Base-by-base conservation (phyloP, 2,797 vertebrate genomes). In the Sparus aurata region DNA sequence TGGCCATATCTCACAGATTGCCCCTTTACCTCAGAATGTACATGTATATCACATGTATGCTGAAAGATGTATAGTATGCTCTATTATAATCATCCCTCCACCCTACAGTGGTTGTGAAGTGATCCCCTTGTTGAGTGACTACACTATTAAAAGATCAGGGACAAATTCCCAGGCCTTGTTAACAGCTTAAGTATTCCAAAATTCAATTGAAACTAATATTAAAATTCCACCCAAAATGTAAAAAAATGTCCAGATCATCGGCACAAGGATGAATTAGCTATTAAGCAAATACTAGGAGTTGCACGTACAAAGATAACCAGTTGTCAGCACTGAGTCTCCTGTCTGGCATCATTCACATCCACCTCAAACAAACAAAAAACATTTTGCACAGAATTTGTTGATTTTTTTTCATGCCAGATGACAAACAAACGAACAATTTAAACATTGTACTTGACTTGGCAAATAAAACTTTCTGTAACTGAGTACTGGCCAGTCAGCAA, bases 121-220 rank as follows among this genome's bases (percentile, higher is more conserved):
- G 5, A 27, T 63, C 5, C 2, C 20, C 30, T 41, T 43, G 22
- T 46, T 20, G 5, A 68, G 20, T 60, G n/a, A 62, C 12, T 52
- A 22, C 30, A 20, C 43, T 38, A 59, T 67, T 67, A 23, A 61
- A 43, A 23, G 2, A 49, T 22, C 23, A 1, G 30, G 27, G n/a
- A 16, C 27, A 27, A 27, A 49, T 52, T 55, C 25, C 13, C 11
- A 64, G 52, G 43, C 2, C 13, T 23, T 61, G 8, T 43, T 68
- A 25, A 71, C 5, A 49, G 18, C 20, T 59, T 68, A 58, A 66
- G 9, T 2, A 78, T 58, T 47, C 30, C 34, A 59, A 57, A 58
- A 10, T 73, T 67, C 8, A 52, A n/a, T 16, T 1, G 1, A 38
- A 25, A 18, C 8, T 59, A 57, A 53, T 62, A 57, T 79, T 55